phyloP scores from a whole-genome alignment of 2,888 invertebrate genomes.

The Latrodectus elegans region DNA sequence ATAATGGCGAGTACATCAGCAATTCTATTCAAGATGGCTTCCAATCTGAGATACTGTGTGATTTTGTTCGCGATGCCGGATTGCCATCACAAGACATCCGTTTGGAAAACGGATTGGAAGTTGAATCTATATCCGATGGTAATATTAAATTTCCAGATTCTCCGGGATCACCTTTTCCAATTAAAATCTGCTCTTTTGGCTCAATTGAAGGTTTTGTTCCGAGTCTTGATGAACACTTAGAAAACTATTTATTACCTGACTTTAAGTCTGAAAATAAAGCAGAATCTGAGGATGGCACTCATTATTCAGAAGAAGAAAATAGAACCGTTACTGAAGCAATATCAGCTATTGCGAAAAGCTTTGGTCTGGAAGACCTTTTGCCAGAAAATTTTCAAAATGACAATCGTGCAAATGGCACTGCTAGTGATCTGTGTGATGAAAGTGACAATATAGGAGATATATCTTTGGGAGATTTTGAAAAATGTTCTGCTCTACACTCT shows the following conservation, averaged over 20 bases:
- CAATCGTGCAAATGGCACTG: conserved; percentile 12
- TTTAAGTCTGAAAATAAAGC: conserved; percentile 44
- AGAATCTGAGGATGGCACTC: conserved; percentile 20
- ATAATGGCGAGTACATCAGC: conserved; percentile 51
- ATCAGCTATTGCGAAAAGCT: conserved; percentile 59
- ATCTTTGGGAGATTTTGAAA: conserved; percentile 51
- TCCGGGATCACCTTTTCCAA: conserved; percentile 40
- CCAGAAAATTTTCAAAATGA: conserved; percentile 58
- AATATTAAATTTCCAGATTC: conserved; percentile 60
- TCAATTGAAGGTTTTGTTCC: conserved; percentile 61
- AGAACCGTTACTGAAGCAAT: conserved; percentile 56
- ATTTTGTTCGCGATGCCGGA: conserved; percentile 53
- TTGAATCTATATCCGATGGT: conserved; percentile 40
- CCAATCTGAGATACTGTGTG: conserved; percentile 63
- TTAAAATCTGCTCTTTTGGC: conserved; percentile 53
- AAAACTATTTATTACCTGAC: conserved; percentile 36
- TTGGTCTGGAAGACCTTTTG: conserved; percentile 57
- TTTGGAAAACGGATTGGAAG: conserved; percentile 47
- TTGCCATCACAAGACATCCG: conserved; percentile 43
- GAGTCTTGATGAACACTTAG: conserved; percentile 57
- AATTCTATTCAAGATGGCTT: conserved; percentile 68
- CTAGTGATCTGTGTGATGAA: conserved; percentile 20
- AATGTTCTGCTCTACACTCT: conserved; percentile 43
- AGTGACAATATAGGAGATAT: conserved; percentile 27
- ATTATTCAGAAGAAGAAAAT: conserved; percentile 28